A percentile compares a stretch with the other conserved stretches of the same genome.
Conservation (phyloP, 2,797 vertebrate species). For the Aeoliscus strigatus region DNA sequence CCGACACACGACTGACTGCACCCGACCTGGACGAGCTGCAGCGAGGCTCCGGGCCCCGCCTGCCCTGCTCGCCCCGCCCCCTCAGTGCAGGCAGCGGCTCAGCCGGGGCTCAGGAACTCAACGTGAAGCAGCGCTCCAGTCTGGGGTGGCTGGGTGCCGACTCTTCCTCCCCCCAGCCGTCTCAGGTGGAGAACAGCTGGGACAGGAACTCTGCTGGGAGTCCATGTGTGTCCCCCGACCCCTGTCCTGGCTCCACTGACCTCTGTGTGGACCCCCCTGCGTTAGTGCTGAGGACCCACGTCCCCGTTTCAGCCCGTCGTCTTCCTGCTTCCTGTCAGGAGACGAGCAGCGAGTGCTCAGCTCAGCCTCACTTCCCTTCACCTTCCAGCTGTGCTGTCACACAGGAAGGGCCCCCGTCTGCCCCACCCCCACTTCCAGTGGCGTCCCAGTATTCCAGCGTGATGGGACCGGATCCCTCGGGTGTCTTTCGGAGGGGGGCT, state of each 20-base stretch:
- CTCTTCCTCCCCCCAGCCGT: rapidly evolving
- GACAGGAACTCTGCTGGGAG: constrained; percentile 31
- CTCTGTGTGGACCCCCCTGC: neutral
- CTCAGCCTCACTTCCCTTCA: neutral
- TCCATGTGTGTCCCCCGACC: neutral
- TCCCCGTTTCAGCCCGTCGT: too few species aligned
- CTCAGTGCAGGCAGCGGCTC: too few species aligned
- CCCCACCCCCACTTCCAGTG: constrained; percentile 10
- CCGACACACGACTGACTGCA: constrained; percentile 40
- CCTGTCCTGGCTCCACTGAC: neutral
- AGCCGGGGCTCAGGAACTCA: too few species aligned
- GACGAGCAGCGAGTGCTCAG: neutral
- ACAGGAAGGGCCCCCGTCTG: neutral
- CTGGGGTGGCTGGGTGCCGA: too few species aligned
- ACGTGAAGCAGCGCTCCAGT: too few species aligned
- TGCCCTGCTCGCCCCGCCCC: too few species aligned
- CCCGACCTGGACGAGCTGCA: constrained; percentile 45
- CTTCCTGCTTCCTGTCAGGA: neutral
- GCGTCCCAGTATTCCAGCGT: neutral
- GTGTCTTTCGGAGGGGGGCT: neutral
- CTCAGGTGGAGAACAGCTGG: too few species aligned
- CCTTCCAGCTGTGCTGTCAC: neutral
- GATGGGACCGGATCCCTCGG: neutral
- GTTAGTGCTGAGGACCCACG: too few species aligned
- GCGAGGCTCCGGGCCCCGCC: too few species aligned